phyloP scores from a whole-genome alignment of 1,140 invertebrate genomes.

The Saxidomus purpurata region DNA sequence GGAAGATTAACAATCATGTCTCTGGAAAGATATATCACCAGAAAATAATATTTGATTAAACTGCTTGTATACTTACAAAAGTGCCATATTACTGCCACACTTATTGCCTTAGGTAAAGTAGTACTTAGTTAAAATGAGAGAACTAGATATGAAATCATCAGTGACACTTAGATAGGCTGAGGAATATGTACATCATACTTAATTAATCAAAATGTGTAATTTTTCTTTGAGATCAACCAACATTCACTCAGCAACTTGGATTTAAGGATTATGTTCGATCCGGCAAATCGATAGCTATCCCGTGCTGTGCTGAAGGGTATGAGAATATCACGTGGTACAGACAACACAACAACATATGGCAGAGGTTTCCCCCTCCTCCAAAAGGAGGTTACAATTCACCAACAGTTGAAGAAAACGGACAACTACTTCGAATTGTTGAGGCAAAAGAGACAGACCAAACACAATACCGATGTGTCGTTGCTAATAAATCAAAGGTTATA shows the following conservation, averaged over 20 bases:
- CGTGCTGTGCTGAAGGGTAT: slow-evolving; percentile 17
- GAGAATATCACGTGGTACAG: neutral
- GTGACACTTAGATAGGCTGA: no score
- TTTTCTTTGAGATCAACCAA: slow-evolving; percentile 1
- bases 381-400: neutral
- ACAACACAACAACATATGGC: neutral
- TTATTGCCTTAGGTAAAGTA: no score
- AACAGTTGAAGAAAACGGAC: neutral
- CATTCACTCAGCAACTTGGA: neutral
- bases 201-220: no score
- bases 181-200: no score
- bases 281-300: neutral
- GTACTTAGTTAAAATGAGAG: no score
- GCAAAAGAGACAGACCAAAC: neutral
- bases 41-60: no score
- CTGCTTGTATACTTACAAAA: no score
- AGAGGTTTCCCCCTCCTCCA: neutral
- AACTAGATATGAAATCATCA: no score
- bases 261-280: neutral
- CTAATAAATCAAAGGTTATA: neutral
- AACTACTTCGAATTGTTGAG: neutral
- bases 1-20: no score
- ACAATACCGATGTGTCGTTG: neutral
- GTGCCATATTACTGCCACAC: no score
- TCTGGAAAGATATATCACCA: no score